A percentile compares a stretch with the other conserved stretches of the same genome.
Conservation (phyloP, 2,113 vertebrate species). For the Pardalotus punctatus region DNA sequence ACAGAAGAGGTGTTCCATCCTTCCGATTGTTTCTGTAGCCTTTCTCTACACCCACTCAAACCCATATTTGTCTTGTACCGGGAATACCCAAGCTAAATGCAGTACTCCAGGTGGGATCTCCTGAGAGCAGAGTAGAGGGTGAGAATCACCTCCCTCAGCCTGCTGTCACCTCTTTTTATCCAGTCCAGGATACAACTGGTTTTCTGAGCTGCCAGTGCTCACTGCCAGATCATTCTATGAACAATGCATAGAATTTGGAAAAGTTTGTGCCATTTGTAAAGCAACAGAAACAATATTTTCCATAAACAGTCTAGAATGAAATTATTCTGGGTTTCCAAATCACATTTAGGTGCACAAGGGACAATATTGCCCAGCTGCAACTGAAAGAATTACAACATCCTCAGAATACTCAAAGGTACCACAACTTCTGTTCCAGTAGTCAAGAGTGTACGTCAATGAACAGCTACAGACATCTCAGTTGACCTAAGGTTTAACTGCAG, state of each 20-base stretch:
- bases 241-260: not conserved
- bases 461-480: not conserved
- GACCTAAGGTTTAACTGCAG: not conserved
- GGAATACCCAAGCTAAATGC: not conserved
- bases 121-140: not conserved
- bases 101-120: not conserved
- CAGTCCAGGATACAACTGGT: accelerated
- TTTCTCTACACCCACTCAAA: not conserved
- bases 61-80: not conserved
- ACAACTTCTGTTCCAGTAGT: not conserved
- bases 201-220: not conserved
- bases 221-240: not conserved
- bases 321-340: not conserved
- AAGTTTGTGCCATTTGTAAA: not conserved
- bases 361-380: not conserved
- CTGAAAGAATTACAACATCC: not conserved
- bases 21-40: not conserved
- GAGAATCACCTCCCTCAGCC: not conserved
- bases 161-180: not conserved
- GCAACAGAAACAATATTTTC: not conserved
- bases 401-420: not conserved
- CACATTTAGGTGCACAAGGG: not conserved
- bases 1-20: not conserved
- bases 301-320: not conserved
- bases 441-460: not conserved